phyloP scores from a whole-genome alignment of 2,797 vertebrate species.

The Holocentrus rufus region DNA sequence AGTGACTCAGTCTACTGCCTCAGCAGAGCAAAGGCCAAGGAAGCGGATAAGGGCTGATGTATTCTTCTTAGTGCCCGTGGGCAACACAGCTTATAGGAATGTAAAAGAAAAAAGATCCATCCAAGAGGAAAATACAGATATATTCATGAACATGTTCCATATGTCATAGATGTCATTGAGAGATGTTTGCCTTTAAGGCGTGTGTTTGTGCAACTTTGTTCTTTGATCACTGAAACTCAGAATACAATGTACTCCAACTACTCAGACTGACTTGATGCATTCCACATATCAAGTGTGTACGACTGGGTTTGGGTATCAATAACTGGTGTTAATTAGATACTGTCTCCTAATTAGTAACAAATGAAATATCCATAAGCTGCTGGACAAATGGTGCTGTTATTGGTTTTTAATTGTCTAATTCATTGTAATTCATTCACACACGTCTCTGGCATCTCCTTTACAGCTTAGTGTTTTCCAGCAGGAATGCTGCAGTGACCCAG shows the following conservation, averaged over 20 bases:
- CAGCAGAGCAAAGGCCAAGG: conserved; percentile 32
- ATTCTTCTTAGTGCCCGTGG: conserved; percentile 23
- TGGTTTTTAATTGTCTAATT: too few species aligned
- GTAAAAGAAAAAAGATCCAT: conserved; percentile 24
- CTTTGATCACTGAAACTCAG: background rate
- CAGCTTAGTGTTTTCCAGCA: too few species aligned
- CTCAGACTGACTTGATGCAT: background rate
- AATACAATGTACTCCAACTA: background rate
- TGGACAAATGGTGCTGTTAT: too few species aligned
- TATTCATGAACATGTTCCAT: background rate
- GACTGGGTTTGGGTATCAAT: background rate
- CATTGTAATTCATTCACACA: too few species aligned
- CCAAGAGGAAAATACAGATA: background rate
- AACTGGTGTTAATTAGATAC: too few species aligned
- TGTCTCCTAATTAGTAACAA: too few species aligned
- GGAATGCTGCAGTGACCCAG: too few species aligned
- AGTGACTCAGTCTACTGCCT: conserved; percentile 45
- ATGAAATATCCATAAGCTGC: too few species aligned
- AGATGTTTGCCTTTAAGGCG: too few species aligned
- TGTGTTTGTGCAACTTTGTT: background rate
- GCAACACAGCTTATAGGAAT: conserved; percentile 19
- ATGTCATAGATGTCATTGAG: background rate
- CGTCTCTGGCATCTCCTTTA: too few species aligned
- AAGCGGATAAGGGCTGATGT: conserved; percentile 29
- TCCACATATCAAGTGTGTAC: background rate